Evolutionary conservation across 2,888 invertebrate genomes (phyloP).

Genomic region (Xylocampa areola): DNA sequence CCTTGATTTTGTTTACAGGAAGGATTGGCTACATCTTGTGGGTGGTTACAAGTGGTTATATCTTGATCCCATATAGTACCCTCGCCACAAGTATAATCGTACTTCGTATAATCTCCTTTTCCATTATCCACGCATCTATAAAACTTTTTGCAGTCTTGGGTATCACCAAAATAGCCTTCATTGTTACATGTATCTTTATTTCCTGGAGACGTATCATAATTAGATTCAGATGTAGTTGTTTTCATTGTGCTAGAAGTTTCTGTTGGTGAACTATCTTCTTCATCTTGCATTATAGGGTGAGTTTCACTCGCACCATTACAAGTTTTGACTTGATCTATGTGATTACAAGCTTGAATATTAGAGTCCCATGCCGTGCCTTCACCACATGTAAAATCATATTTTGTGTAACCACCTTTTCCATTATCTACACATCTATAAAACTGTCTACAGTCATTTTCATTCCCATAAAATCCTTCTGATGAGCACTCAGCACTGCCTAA

Average conservation of each 20-base stretch:
- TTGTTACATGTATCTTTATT: slow-evolving; percentile 75
- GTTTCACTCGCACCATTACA: slow-evolving; percentile 65
- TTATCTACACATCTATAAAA: slow-evolving; percentile 87
- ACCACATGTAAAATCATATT: slow-evolving; percentile 89
- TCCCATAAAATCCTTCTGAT: slow-evolving; percentile 84
- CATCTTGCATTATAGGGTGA: slow-evolving; percentile 63
- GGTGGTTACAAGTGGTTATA: slow-evolving; percentile 83
- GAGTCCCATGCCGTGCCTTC: slow-evolving; percentile 90
- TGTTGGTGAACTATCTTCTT: slow-evolving; percentile 52
- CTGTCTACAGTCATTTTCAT: slow-evolving; percentile 83
- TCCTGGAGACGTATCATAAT: slow-evolving; percentile 50
- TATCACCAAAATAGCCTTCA: slow-evolving; percentile 91
- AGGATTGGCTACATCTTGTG: slow-evolving; percentile 78
- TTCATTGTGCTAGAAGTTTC: slow-evolving; percentile 35
- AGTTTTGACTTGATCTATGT: slow-evolving; percentile 82
- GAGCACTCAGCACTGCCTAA: slow-evolving; percentile 67
- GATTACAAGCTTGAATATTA: slow-evolving; percentile 87
- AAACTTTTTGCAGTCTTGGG: slow-evolving; percentile 91
- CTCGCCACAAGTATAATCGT: slow-evolving; percentile 91
- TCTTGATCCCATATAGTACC: slow-evolving; percentile 93
- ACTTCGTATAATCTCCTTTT: slow-evolving; percentile 89
- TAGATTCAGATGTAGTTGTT: slow-evolving; percentile 53
- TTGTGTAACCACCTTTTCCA: slow-evolving; percentile 81
- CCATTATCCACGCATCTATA: slow-evolving; percentile 92
- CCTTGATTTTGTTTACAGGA: slow-evolving; percentile 70